Percentiles rank a stretch among this genome's conserved stretches.
These are phyloP conservation scores for Melinaea marsaeus DNA, from an alignment of 2,888 invertebrate genomes.

Conservation along the genomic window DNA sequence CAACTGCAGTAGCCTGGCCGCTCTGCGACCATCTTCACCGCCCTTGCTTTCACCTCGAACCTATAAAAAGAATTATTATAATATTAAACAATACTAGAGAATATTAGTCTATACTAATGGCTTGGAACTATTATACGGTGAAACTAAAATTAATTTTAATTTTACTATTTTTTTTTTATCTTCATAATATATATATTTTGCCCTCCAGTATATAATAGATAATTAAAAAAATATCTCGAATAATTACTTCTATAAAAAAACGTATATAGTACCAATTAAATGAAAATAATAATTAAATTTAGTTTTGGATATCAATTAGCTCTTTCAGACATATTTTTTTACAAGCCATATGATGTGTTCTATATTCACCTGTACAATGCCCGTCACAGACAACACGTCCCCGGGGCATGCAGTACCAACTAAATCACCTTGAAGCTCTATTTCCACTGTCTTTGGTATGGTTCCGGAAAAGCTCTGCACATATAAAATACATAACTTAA, in stretches of 20 bases:
- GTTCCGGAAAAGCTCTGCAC: slow-evolving; percentile 81
- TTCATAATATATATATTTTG: no score
- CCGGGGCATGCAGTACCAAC: slow-evolving; percentile 92
- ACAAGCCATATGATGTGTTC: not conserved
- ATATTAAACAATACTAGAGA: no score
- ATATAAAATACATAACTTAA: not conserved
- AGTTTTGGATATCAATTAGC: no score
- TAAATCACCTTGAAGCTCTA: slow-evolving; percentile 89
- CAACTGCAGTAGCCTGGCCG: slow-evolving; percentile 80
- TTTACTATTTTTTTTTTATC: no score
- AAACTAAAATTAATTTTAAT: no score
- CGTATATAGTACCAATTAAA: no score
- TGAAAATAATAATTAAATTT: no score
- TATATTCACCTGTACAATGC: slow-evolving; percentile 84
- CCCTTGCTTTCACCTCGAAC: slow-evolving; percentile 79
- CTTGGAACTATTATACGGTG: no score
- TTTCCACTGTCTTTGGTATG: slow-evolving; percentile 88
- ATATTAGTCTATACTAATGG: no score
- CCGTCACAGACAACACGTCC: slow-evolving; percentile 91
- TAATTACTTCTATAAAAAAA: no score
- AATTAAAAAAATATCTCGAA: no score
- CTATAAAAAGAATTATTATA: slow-evolving; percentile 46
- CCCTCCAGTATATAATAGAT: no score
- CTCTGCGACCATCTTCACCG: slow-evolving; percentile 76
- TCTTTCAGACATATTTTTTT: slow-evolving; percentile 1